Conservation (phyloP, 2,113 vertebrate species). For the Pseudopipra pipra region DNA sequence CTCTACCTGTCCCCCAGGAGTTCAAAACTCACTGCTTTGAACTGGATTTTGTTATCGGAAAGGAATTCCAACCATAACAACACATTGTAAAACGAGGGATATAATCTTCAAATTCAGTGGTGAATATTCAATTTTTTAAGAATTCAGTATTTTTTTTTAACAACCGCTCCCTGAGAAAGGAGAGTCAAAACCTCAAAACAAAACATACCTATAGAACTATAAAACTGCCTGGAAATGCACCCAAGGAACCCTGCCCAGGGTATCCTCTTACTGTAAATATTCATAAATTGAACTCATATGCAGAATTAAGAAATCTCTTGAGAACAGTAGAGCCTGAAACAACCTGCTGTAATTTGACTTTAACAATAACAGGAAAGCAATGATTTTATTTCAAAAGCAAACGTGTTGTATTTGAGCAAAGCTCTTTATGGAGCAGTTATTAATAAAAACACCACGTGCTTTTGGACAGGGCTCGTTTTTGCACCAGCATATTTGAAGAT, state of each 20-base stretch:
- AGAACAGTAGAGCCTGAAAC: background rate
- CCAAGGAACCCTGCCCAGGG: background rate
- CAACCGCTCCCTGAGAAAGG: background rate
- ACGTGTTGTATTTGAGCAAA: background rate
- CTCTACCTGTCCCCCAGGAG: background rate
- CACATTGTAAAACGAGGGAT: background rate
- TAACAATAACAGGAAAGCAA: background rate
- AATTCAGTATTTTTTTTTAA: background rate
- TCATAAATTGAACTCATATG: background rate
- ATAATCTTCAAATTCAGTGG: background rate
- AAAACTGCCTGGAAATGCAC: background rate
- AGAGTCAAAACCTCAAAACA: background rate
- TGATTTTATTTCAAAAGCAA: background rate
- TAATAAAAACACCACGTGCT: accelerated
- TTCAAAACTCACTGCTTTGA: background rate
- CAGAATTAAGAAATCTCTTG: background rate
- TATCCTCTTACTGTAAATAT: background rate
- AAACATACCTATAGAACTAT: background rate
- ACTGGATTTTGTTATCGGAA: background rate
- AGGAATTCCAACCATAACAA: background rate
- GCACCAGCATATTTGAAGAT: background rate
- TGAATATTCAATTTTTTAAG: background rate
- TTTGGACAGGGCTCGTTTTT: background rate
- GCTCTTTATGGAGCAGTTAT: background rate
- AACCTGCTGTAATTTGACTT: background rate